Conservation (phyloP, 2,888 invertebrate genomes). For the Pristionchus maxplancki region DNA sequence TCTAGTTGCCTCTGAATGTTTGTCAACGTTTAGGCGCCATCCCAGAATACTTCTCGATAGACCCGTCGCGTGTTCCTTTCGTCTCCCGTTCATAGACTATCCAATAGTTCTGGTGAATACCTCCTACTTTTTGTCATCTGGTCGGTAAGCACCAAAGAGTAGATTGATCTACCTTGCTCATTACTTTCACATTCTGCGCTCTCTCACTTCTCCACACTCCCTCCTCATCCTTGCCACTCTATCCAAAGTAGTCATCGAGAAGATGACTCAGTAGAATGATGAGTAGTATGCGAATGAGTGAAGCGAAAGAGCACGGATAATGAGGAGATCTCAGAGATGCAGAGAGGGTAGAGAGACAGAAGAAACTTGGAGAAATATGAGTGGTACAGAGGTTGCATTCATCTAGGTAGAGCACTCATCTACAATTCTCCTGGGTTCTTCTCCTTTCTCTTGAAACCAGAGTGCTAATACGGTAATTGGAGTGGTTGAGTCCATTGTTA, state of each 20-base stretch:
- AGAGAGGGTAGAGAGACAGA: conserved; percentile 2
- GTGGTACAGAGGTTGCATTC: neutral
- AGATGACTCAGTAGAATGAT: conserved; percentile 29
- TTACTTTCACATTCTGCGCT: neutral
- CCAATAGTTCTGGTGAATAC: neutral
- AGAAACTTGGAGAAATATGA: neutral
- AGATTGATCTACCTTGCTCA: conserved; percentile 18
- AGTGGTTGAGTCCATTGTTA: neutral
- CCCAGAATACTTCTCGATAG: conserved; percentile 30
- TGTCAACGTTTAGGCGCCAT: conserved; percentile 43
- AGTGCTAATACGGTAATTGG: conserved; percentile 10
- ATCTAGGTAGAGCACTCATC: neutral
- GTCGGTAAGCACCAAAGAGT: neutral
- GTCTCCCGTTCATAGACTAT: neutral
- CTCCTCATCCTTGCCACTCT: conserved; percentile 7
- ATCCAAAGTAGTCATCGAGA: conserved; percentile 36
- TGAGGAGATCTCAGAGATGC: neutral
- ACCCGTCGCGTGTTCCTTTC: neutral
- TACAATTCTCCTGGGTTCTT: neutral
- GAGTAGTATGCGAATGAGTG: conserved; percentile 46
- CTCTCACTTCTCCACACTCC: neutral
- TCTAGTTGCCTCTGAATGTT: conserved; percentile 37
- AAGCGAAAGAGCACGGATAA: neutral
- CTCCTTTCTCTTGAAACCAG: neutral
- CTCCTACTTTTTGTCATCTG: neutral